Evolutionary conservation across 1,140 invertebrate genomes (phyloP), one percentile per base, ranked within the genome.

Genomic region (Diorhabda sublineata): DNA sequence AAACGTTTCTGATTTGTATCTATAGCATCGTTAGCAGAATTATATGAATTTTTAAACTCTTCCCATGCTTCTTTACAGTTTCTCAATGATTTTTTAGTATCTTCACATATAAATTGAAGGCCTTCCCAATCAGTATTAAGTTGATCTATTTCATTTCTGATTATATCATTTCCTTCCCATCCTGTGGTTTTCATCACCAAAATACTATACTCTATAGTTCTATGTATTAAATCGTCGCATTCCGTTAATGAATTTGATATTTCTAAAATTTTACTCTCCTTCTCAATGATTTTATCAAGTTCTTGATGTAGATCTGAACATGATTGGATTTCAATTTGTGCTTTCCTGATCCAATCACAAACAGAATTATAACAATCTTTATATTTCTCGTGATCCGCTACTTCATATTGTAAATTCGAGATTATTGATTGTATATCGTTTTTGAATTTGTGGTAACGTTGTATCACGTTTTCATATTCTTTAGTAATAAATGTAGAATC

Each of bases 51-150:
- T 62, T 90, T 87, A 80, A 93, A 97, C 70, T 95, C 91, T 7
- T 91, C 89, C 95, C 95, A 98, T 2, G 89, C 88, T 2, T 89
- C 83, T n/a, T 95, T 84, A 76, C 94, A 96, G 77, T 91, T 89
- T 26, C 90, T 88, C 7, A 97, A 80, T 64, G 88, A 85, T 69
- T 89, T 89, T 73, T 91, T 89, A 0, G 90, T 90, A 74, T 97
- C 92, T 61, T 90, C 89, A 61, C 91, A 90, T 52, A 92, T 86
- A n/a, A 87, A 84, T 78, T 93, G 90, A 0, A 97, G 77, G n/a
- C 89, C 88, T 74, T 96, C 92, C 92, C 93, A 96, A 73, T 95
- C 92, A 52, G 87, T 84, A 73, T 91, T 91, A n/a, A 97, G 79
- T 74, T 94, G 91, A 66, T 91, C 89, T 7, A 93, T 89, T 78